Conservation (phyloP, 2,797 vertebrate genomes). For the Bradypodion ventrale region DNA sequence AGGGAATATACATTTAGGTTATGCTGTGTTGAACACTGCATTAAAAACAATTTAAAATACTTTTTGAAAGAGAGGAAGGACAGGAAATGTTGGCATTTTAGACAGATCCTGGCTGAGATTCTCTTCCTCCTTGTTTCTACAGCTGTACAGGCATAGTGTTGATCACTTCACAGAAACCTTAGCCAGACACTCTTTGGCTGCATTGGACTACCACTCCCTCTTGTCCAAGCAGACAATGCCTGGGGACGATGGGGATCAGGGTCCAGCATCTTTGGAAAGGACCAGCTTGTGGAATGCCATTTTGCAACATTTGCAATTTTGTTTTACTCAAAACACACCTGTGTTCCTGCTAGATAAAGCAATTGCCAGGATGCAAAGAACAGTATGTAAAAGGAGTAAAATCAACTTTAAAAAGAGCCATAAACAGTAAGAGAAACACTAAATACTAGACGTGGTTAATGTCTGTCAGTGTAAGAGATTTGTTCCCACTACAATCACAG, state of each 20-base stretch:
- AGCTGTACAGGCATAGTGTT: not conserved
- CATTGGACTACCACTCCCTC: no score
- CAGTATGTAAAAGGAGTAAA: not conserved
- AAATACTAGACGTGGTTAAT: not conserved
- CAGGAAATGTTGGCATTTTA: not conserved
- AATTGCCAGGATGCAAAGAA: not conserved
- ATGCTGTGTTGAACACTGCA: not conserved
- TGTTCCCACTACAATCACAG: not conserved
- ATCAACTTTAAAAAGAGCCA: not conserved
- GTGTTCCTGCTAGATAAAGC: not conserved
- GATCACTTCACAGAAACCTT: not conserved
- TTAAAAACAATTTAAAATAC: not conserved
- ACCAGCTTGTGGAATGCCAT: not conserved
- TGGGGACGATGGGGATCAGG: not conserved
- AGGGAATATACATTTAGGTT: not conserved
- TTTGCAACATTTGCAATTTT: not conserved
- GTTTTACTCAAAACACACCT: not conserved
- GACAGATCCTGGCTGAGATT: not conserved
- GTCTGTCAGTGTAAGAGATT: not conserved
- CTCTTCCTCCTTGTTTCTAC: not conserved
- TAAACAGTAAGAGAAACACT: conserved; percentile 3
- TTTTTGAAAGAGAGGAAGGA: not conserved
- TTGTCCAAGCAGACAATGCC: not conserved
- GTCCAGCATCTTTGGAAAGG: not conserved
- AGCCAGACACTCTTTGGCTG: no score